These are phyloP conservation scores for Blomia tropicalis DNA, from an alignment of 2,888 invertebrate species.

Conservation along the genomic window DNA sequence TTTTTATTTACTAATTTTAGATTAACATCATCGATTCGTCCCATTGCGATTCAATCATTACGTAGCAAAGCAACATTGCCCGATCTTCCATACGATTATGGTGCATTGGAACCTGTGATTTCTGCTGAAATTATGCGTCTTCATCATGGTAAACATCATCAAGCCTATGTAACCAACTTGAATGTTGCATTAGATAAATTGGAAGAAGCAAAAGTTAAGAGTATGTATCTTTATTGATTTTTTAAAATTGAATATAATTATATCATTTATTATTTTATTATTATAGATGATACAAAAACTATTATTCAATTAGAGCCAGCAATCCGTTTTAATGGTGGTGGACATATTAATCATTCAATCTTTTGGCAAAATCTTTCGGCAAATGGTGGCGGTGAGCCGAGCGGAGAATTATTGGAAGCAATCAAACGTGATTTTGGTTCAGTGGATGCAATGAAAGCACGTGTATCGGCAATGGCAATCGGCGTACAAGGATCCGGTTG, in stretches of 20 bases:
- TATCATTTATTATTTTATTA: neutral
- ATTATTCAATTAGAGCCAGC: constrained; percentile 68
- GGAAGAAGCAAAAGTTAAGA: constrained; percentile 55
- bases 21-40: too few species aligned
- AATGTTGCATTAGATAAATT: constrained; percentile 87
- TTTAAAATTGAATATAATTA: constrained; percentile 9
- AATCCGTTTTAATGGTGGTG: constrained; percentile 92
- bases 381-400: constrained; percentile 43
- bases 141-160: constrained; percentile 96
- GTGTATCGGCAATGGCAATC: constrained; percentile 56
- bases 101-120: constrained; percentile 85
- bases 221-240: constrained; percentile 39
- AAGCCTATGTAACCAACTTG: constrained; percentile 84
- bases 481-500: constrained; percentile 95
- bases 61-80: constrained; percentile 64
- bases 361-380: constrained; percentile 93
- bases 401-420: constrained; percentile 40
- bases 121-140: constrained; percentile 90
- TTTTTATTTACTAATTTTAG: too few species aligned
- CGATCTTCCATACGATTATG: constrained; percentile 80
- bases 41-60: too few species aligned
- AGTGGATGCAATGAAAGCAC: constrained; percentile 68
- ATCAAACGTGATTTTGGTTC: constrained; percentile 62
- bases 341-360: constrained; percentile 94
- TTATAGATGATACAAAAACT: constrained; percentile 53